These are phyloP conservation scores for Nothocercus nigrocapillus DNA, from an alignment of 2,113 vertebrate species.

Conservation along the genomic window DNA sequence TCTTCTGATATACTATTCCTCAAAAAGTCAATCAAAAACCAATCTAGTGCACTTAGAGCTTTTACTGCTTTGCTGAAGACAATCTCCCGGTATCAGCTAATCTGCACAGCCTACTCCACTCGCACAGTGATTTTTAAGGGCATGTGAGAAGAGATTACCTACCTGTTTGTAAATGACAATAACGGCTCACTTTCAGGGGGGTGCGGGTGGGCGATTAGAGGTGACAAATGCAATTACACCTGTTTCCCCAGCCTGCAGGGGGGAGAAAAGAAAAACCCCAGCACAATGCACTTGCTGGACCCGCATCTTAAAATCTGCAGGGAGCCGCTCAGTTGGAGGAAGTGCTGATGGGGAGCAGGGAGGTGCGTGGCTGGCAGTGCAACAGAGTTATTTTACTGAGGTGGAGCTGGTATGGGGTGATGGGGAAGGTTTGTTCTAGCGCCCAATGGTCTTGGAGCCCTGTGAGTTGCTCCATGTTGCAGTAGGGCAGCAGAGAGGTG, in stretches of 20 bases:
- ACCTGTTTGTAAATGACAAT: constrained; percentile 68
- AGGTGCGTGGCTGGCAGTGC: not conserved
- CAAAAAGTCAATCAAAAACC: constrained; percentile 76
- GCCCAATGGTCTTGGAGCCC: not conserved
- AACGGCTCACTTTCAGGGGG: constrained; percentile 45
- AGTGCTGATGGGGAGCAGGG: not conserved
- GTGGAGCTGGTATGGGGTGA: not conserved
- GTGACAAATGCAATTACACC: constrained; percentile 55
- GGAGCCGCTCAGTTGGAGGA: not conserved
- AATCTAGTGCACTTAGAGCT: constrained; percentile 76
- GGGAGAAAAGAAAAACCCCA: not conserved
- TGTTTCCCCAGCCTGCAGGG: not conserved
- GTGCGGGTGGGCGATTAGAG: not conserved
- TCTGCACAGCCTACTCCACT: constrained; percentile 56
- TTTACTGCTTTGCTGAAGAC: constrained; percentile 71
- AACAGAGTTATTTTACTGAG: not conserved
- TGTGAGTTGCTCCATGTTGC: not conserved
- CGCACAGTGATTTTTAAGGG: constrained; percentile 54
- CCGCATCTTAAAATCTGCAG: not conserved
- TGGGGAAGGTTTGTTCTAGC: constrained; percentile 47
- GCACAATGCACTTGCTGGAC: not conserved
- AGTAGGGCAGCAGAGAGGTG: not conserved
- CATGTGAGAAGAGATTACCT: constrained; percentile 58
- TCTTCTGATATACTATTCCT: constrained; percentile 69
- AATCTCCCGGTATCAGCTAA: constrained; percentile 52